phyloP scores from a whole-genome alignment of 2,113 vertebrate genomes.

The Turdus rufiventris region DNA sequence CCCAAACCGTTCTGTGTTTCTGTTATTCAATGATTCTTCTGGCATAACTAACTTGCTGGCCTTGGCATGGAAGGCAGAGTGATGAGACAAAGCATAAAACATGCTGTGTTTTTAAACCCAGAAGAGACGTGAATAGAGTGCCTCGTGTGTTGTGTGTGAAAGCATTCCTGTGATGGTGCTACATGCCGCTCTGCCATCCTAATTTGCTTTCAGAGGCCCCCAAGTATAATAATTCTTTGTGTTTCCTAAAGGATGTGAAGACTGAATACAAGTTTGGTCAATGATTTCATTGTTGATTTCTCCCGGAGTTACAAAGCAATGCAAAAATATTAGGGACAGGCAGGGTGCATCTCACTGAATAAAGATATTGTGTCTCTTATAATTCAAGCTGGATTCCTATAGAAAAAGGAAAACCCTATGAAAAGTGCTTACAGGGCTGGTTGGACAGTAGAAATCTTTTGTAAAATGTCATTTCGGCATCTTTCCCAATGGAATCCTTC shows the following conservation, averaged over 20 bases:
- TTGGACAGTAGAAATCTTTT: conserved; percentile 1
- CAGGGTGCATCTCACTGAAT: conserved; percentile 38
- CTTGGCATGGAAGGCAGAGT: not conserved
- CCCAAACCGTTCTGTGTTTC: not conserved
- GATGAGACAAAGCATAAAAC: not conserved
- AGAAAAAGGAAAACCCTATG: not conserved
- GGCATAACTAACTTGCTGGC: not conserved
- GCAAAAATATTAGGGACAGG: conserved; percentile 35
- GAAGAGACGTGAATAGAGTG: not conserved
- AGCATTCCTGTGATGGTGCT: conserved; percentile 33
- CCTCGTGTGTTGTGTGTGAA: not conserved
- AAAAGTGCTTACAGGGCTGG: conserved; percentile 33
- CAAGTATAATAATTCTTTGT: conserved; percentile 54
- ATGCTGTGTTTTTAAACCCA: not conserved
- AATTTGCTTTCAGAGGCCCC: conserved; percentile 33
- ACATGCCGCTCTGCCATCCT: conserved; percentile 14
- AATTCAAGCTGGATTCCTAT: not conserved
- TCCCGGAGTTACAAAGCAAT: not conserved
- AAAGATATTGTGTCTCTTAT: conserved; percentile 3
- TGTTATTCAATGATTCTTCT: not conserved
- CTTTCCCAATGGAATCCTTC: conserved; percentile 19
- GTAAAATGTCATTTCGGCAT: not conserved
- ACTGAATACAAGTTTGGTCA: conserved; percentile 32
- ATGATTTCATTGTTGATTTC: conserved; percentile 53
- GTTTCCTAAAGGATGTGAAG: conserved; percentile 17